Evolutionary conservation across 2,797 vertebrate genomes (phyloP), one percentile per base, ranked within the genome.

Genomic region (Limosa lapponica): DNA sequence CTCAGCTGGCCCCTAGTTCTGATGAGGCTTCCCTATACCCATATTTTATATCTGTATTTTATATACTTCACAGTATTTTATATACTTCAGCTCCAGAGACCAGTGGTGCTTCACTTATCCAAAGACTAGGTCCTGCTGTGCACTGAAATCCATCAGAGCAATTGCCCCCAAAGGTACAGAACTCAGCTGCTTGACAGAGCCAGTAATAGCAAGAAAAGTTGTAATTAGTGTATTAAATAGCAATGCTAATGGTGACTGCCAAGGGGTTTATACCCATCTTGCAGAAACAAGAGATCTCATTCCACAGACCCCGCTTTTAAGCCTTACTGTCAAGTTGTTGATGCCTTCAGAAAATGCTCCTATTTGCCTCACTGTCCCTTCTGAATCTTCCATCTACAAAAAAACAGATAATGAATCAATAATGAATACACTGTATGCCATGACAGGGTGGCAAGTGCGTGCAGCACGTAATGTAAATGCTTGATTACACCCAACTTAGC

Each of bases 301-400:
- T 75, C 46, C 70, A 78, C 44, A 77, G 57, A 64, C 6, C 27
- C 66, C 43, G 6, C 32, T 55, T 64, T 34, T 14, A 62, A 74
- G 17, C 95, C 99, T 98, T 97, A 99, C 99, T 18, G 99, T 99
- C 85, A 99, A 98, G 93, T 99, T 99, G 96, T 99, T 99, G 98
- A 99, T 99, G 75, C 98, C 99, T 97, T 99, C 99, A 9, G 99
- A 99, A 97, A 99, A 99, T 0, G 98, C 99, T 32, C 99, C 99
- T 24, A 99, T 99, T 97, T 99, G 99, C 84, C 99, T 98, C 92
- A 99, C 99, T 0, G 99, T 99, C 80, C 99, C 99, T 97, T 99
- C 99, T 1, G 99, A 99, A 97, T 99, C 99, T 89, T 99, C 99
- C 99, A 99, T 99, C 99, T 99, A 93, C 44, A 89, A 92, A 66